phyloP scores from a whole-genome alignment of 2,888 invertebrate species.

The Drosophila leonis region DNA sequence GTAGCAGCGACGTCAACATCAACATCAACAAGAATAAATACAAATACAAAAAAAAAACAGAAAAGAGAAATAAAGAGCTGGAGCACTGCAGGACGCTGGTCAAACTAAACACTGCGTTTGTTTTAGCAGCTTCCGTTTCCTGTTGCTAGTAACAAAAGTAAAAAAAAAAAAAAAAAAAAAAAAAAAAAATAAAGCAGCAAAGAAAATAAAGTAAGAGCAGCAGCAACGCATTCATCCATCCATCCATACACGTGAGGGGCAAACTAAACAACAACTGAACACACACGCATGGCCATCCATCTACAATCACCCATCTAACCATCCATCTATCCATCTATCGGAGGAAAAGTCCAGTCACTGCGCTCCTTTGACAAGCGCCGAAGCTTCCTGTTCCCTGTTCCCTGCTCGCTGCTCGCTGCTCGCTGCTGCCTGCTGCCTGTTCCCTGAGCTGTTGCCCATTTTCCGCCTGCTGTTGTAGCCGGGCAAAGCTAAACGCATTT shows the following conservation, averaged over 20 bases:
- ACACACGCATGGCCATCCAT: conserved; percentile 72
- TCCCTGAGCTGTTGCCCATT: conserved; percentile 8
- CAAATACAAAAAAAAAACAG: conserved; percentile 52
- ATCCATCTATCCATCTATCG: conserved; percentile 61
- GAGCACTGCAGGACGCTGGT: conserved; percentile 45
- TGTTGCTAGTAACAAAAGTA: conserved; percentile 48
- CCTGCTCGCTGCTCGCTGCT: conserved; percentile 27
- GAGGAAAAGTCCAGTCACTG: conserved; percentile 58
- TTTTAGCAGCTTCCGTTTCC: conserved; percentile 80
- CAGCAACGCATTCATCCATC: conserved; percentile 62
- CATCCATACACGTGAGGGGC: conserved; percentile 62
- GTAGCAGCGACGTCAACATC: conserved; percentile 52
- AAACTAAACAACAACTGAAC: conserved; percentile 66
- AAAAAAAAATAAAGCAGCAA: conserved; percentile 3
- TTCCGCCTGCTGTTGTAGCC: conserved; percentile 42
- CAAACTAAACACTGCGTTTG: conserved; percentile 78
- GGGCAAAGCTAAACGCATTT: conserved; percentile 76
- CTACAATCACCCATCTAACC: conserved; percentile 58
- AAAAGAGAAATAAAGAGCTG: background rate
- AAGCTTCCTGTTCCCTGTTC: conserved; percentile 57
- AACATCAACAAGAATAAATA: conserved; percentile 67
- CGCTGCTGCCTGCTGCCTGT: background rate
- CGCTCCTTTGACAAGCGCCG: conserved; percentile 71
- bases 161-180: background rate
- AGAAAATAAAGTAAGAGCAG: conserved; percentile 25